Evolutionary conservation across 1,140 invertebrate genomes (phyloP).

Genomic region (Drosophila melanica): DNA sequence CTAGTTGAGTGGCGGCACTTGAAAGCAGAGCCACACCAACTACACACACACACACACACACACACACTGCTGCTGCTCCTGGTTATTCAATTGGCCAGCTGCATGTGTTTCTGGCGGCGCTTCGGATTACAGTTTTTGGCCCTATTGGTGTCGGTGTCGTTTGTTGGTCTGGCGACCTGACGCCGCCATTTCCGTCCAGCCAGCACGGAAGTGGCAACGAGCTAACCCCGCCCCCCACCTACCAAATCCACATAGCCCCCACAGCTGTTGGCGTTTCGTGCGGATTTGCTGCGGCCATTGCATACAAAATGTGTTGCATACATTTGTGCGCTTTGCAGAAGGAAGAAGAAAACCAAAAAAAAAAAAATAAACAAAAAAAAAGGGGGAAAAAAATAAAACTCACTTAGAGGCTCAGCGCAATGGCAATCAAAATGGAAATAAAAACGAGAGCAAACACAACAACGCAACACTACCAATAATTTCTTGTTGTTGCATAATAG

Average conservation of each 20-base stretch:
- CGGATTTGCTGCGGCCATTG: conserved; percentile 74
- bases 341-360: conserved; percentile 13
- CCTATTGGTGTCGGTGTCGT: conserved; percentile 64
- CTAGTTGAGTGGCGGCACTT: conserved; percentile 80
- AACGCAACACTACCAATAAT: conserved; percentile 7
- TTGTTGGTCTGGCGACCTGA: conserved; percentile 72
- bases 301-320: conserved; percentile 82
- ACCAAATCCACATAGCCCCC: background rate
- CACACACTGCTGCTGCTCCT: conserved; percentile 23
- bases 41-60: conserved; percentile 63
- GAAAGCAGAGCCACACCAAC: conserved; percentile 76
- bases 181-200: conserved; percentile 72
- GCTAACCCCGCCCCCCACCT: background rate
- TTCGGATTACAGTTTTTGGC: conserved; percentile 76
- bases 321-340: conserved; percentile 61
- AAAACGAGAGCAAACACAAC: conserved; percentile 41
- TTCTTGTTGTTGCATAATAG: conserved; percentile 2
- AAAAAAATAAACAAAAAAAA: conserved; percentile 17
- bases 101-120: conserved; percentile 73
- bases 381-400: conserved; percentile 36
- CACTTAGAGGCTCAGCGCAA: conserved; percentile 28
- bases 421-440: conserved; percentile 77
- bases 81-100: conserved; percentile 59
- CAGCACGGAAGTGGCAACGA: conserved; percentile 72
- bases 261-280: conserved; percentile 51